Evolutionary conservation across 2,888 invertebrate genomes (phyloP), one percentile per base, ranked within the genome.

Genomic region (Siphlonurus alternatus): DNA sequence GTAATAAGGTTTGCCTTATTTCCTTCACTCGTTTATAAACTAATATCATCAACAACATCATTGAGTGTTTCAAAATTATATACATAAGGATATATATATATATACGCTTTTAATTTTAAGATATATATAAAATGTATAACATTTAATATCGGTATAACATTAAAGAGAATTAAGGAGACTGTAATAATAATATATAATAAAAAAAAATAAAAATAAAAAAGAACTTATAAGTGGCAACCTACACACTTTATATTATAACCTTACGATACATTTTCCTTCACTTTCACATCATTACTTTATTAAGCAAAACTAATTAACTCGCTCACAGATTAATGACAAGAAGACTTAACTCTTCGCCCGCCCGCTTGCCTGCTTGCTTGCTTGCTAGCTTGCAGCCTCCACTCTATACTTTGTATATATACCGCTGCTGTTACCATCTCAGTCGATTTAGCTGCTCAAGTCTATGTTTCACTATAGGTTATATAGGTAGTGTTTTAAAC

Each of bases 241-340:
- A 38, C 38, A 38, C 38, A 38, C 38, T 38, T 38, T 38, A 38
- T 15, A 38, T 38, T 38, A 38, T 38, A 38, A 38, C 38, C 38
- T 38, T 38, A 38, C 38, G 38, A 38, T 38, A 38, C 38, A 38
- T 38, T 38, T 38, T 38, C 38, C 38, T 38, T 38, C 38, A n/a
- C 56, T 56, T 56, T 56, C 56, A 56, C 56, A 56, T 56, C 56
- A 56, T 67, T 67, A 65, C 66, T 64, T 65, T 61, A 67, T 67
- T 67, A 66, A 67, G 65, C 64, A 65, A 61, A 66, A 67, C 66
- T 66, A 67, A 67, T 67, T 67, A 66, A 65, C 64, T 64, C 63
- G 65, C 63, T 60, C 63, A 54, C 63, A 62, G 66, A 67, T 66
- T 65, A 67, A 66, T 64, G 67, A 51, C 53, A 60, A 51, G 54